Evolutionary conservation across 2,113 vertebrate species (phyloP), one percentile per base, ranked within the genome.

Genomic region (Rhinolophus ferrumequinum): DNA sequence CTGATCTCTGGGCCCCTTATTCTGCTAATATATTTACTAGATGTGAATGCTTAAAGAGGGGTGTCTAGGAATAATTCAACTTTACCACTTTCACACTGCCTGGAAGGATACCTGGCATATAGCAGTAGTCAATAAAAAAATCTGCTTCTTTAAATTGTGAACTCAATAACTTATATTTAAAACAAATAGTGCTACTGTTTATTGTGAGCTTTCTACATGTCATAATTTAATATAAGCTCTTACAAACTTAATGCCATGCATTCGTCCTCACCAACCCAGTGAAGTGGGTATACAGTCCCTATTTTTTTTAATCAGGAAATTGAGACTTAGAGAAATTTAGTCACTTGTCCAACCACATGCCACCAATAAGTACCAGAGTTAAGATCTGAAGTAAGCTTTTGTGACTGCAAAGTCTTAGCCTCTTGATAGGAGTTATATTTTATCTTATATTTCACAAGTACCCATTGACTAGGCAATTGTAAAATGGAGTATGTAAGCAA

Each of bases 321-420:
- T 83, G 82, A 91, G 28, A 54, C 82, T 67, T 81, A 86, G 60
- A 93, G 75, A 92, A 87, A 84, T 83, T 14, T 28, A 86, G 21
- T 88, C 56, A 72, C 66, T 96, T 88, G 73, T 89, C 24, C 58
- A 85, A 90, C n/a, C 26, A 72, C 77, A 69, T 38, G 62, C 22
- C 58, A 72, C 54, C 41, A 69, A 52, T 75, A 73, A n/a, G 35
- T 35, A 62, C 15, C 50, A 58, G 73, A 91, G 54, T 11, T 79
- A n/a, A 35, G 33, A 75, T 95, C 16, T 81, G 75, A 94, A 95
- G 58, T 91, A 76, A 92, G 56, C 11, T 50, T 76, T 95, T 90
- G 64, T 84, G 3, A 90, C 56, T 86, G 26, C 35, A 50, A 82
- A 92, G 64, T 50, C 64, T 89, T 67, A 92, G 64, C 70, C 69